These are phyloP conservation scores for Oxystoma pomonae DNA, from an alignment of 2,888 invertebrate genomes.

Conservation along the genomic window DNA sequence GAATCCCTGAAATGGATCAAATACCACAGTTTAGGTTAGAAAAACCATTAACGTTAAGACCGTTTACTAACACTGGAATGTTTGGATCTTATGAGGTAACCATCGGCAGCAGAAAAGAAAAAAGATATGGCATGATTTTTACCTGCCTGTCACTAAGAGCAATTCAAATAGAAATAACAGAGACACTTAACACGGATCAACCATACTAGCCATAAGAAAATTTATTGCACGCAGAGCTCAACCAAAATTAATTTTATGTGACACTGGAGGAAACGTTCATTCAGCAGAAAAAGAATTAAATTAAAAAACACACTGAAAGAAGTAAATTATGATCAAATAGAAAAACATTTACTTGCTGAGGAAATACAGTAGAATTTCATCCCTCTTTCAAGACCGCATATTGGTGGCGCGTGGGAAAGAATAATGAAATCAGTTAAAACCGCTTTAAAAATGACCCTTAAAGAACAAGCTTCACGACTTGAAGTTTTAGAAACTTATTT, in stretches of 20 bases:
- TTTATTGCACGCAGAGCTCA: neutral
- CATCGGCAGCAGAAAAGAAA: neutral
- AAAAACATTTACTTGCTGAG: neutral
- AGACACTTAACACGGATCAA: neutral
- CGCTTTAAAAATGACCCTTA: neutral
- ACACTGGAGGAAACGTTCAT: neutral
- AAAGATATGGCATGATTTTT: neutral
- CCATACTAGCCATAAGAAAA: neutral
- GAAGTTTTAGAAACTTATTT: conserved; percentile 8
- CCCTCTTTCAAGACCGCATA: neutral
- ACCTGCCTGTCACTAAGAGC: neutral
- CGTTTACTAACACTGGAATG: no score
- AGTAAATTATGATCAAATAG: neutral
- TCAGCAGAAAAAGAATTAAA: neutral
- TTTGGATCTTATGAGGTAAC: no score
- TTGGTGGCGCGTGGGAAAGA: conserved; percentile 7
- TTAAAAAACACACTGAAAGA: conserved; percentile 2
- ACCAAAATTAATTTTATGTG: neutral
- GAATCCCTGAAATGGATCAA: no score
- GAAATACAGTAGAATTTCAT: neutral
- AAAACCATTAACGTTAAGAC: no score
- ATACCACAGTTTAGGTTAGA: no score
- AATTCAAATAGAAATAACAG: neutral
- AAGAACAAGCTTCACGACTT: conserved; percentile 3
- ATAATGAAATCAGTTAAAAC: conserved; percentile 5